These are phyloP conservation scores for Eilema depressum DNA, from an alignment of 2,888 invertebrate species.

Conservation along the genomic window DNA sequence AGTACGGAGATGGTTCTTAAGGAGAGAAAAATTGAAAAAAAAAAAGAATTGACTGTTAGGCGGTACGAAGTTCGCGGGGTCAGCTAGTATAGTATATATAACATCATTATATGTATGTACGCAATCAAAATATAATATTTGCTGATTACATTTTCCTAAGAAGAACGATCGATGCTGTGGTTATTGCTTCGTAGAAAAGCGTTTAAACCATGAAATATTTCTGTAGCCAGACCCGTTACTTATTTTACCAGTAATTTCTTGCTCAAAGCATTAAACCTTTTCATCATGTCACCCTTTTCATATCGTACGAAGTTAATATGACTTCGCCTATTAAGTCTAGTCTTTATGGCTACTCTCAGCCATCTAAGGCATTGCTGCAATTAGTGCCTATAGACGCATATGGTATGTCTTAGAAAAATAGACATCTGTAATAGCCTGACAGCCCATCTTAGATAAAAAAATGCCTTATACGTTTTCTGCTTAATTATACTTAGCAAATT, in stretches of 20 bases:
- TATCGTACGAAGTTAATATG: constrained; percentile 5
- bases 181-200: constrained; percentile 15
- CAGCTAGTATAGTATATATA: background rate
- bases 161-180: background rate
- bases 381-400: constrained; percentile 1
- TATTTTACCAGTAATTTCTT: constrained; percentile 14
- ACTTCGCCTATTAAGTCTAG: background rate
- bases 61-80: too few species aligned
- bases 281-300: constrained; percentile 12
- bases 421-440: background rate
- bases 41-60: too few species aligned
- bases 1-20: too few species aligned
- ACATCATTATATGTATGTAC: too few species aligned
- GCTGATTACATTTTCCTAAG: background rate
- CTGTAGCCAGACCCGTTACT: constrained; percentile 6
- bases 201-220: background rate
- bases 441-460: background rate
- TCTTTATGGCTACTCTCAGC: background rate
- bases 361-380: background rate
- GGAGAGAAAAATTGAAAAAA: too few species aligned
- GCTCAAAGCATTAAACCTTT: constrained; percentile 10
- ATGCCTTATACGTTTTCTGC: background rate
- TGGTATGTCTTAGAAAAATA: background rate
- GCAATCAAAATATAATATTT: background rate
- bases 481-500: background rate